A percentile compares a stretch with the other conserved stretches of the same genome.
Evolutionary conservation across 1,140 invertebrate genomes (phyloP).

Genomic region (Popillia japonica): DNA sequence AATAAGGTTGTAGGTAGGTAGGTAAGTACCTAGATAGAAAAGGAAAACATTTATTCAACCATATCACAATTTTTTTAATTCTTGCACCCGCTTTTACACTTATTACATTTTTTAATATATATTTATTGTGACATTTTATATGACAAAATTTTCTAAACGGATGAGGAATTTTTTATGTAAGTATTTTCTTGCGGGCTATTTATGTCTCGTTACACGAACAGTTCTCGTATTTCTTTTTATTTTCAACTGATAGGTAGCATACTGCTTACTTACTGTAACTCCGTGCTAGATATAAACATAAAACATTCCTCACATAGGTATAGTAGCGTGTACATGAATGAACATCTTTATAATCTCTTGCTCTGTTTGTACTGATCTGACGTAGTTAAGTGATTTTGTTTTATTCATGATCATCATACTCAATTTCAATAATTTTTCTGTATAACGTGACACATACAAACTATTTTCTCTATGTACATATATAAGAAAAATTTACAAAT

Average conservation of each 20-base stretch:
- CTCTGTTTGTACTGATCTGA: conserved; percentile 26
- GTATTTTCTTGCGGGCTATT: too few species aligned
- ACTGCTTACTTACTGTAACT: too few species aligned
- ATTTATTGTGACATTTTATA: conserved; percentile 38
- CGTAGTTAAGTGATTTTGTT: too few species aligned
- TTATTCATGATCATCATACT: neutral
- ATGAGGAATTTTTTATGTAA: conserved; percentile 37
- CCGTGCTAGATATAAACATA: neutral
- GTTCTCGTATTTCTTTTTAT: neutral
- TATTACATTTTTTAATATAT: conserved; percentile 26
- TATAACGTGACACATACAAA: conserved; percentile 36
- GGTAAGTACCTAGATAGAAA: too few species aligned
- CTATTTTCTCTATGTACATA: conserved; percentile 39
- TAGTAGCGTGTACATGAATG: conserved; percentile 30
- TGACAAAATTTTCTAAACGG: conserved; percentile 30
- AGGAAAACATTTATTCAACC: conserved; percentile 35
- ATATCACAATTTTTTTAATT: conserved; percentile 41
- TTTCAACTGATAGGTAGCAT: too few species aligned
- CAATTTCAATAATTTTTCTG: conserved; percentile 34
- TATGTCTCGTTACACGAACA: too few species aligned
- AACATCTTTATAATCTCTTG: conserved; percentile 16
- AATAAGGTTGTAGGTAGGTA: too few species aligned
- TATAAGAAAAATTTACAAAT: conserved; percentile 41
- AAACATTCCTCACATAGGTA: conserved; percentile 26
- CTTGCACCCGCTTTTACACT: conserved; percentile 40